Percentiles rank a stretch among this genome's conserved stretches.
Conservation (phyloP, 2,113 vertebrate species). For the Festucalex cinctus region DNA sequence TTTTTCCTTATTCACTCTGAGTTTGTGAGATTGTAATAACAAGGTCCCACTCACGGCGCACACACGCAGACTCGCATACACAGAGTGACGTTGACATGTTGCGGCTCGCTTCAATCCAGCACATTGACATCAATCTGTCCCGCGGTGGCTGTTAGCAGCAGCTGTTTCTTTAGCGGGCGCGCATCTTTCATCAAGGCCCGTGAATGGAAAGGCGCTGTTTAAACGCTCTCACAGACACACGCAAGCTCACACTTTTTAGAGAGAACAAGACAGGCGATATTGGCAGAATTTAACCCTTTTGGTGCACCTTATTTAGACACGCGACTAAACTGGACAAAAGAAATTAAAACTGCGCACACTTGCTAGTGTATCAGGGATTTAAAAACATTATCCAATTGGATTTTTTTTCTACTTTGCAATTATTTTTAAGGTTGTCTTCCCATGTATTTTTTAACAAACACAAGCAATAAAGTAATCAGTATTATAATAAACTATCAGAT, state of each 20-base stretch:
- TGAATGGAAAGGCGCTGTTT: slow-evolving; percentile 49
- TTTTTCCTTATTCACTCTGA: neutral
- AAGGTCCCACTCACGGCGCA: slow-evolving; percentile 9
- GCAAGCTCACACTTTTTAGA: neutral
- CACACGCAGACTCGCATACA: slow-evolving; percentile 30
- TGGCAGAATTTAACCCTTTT: neutral
- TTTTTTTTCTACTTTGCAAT: too few relatives aligned
- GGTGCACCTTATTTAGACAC: too few relatives aligned
- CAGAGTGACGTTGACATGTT: slow-evolving; percentile 30
- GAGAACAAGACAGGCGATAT: neutral
- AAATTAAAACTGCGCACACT: too few relatives aligned
- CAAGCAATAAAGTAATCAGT: too few relatives aligned
- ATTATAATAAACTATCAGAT: too few relatives aligned
- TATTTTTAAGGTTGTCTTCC: too few relatives aligned
- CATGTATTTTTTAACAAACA: too few relatives aligned
- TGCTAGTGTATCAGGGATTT: too few relatives aligned
- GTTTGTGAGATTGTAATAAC: neutral
- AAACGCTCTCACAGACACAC: slow-evolving; percentile 6
- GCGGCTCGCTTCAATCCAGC: slow-evolving; percentile 58
- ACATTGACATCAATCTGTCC: slow-evolving; percentile 58
- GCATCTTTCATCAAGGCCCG: slow-evolving; percentile 52
- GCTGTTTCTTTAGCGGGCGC: slow-evolving; percentile 52
- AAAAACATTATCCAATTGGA: too few relatives aligned
- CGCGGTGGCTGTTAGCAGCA: slow-evolving; percentile 38
- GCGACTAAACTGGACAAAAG: too few relatives aligned